Evolutionary conservation across 2,797 vertebrate genomes (phyloP), one percentile per base, ranked within the genome.

Genomic region (Pseudochromis fuscus): DNA sequence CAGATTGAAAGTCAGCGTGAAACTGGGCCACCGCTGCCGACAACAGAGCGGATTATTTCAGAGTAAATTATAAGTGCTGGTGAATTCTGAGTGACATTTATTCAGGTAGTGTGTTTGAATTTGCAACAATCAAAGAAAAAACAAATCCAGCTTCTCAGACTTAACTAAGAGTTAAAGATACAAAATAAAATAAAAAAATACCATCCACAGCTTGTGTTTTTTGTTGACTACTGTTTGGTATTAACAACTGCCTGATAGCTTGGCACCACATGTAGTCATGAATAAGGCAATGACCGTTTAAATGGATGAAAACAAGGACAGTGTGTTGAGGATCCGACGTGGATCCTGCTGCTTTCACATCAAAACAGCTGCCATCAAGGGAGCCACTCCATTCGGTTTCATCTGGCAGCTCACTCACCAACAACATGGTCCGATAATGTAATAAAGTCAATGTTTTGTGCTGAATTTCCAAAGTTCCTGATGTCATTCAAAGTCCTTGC

Each of bases 271-370:
- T 59, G 63, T 27, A 31, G 19, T 69, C 75, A 79, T 78, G 53
- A 77, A 88, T 75, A 74, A 85, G 55, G 59, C 38, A 79, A 59
- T 75, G 67, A 23, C 56, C 82, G 62, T 56, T 79, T 71, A 69
- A 75, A 77, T 45, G 30, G 27, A 85, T 72, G 33, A 70, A 80
- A 77, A 79, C 52, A 77, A 75, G 71, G 61, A 69, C 55, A 56
- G 77, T 37, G 45, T 78, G 63, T 61, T 83, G 38, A 64, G 57
- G 84, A 72, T 78, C 37, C 60, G 55, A 38, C 51, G 53, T 46
- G 59, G 45, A 75, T 79, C 52, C 37, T 21, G 50, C 56, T 58
- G 61, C 72, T 76, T 73, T 66, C 56, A 64, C 65, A 86, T 88
- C 59, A 83, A 65, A 77, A 66, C 74, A 69, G 56, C 77, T 58